Percentiles rank a stretch among this genome's conserved stretches.
These are phyloP conservation scores for Erebia epiphron DNA, from an alignment of 2,888 invertebrate genomes.

Conservation along the genomic window DNA sequence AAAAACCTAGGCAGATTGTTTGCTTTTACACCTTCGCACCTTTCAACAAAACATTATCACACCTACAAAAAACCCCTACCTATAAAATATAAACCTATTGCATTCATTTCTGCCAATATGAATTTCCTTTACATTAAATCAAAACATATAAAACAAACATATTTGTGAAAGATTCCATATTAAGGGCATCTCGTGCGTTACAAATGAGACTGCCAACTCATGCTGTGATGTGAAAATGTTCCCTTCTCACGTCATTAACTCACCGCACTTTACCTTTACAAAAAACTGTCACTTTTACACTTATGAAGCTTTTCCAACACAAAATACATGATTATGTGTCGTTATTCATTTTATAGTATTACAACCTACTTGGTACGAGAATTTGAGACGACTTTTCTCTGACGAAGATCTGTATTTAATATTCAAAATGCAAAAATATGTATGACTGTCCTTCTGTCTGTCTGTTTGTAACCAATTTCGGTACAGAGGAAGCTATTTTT, in stretches of 20 bases:
- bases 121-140: neutral
- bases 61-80: neutral
- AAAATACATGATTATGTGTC: neutral
- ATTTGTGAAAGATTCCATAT: conserved; percentile 1
- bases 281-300: neutral
- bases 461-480: too few relatives aligned
- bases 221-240: neutral
- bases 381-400: too few relatives aligned
- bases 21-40: neutral
- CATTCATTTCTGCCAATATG: neutral
- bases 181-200: neutral
- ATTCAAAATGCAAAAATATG: too few relatives aligned
- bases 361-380: too few relatives aligned
- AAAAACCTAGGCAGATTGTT: too few relatives aligned
- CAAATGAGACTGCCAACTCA: conserved; percentile 8
- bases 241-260: conserved; percentile 12
- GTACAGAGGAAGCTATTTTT: too few relatives aligned
- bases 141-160: neutral
- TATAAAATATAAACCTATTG: neutral
- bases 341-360: too few relatives aligned
- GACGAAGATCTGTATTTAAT: too few relatives aligned
- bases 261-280: neutral
- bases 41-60: neutral
- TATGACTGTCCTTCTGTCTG: too few relatives aligned
- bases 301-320: neutral